Percentiles rank a stretch among this genome's conserved stretches.
Conservation (phyloP, 2,113 vertebrate species). For the Pionites leucogaster region DNA sequence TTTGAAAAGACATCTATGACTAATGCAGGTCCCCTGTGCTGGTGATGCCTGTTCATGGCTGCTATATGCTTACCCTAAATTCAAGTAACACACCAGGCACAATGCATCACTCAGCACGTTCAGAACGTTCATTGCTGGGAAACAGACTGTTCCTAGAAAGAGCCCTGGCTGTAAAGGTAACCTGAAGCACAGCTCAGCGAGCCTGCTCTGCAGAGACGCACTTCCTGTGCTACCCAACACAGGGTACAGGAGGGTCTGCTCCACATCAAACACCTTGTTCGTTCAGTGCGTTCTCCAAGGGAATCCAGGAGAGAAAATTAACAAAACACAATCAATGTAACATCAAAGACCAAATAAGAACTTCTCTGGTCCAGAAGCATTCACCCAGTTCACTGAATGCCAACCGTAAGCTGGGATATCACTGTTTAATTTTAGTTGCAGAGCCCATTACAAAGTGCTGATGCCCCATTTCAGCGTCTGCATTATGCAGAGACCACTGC, state of each 20-base stretch:
- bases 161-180: neutral
- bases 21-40: neutral
- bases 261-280: neutral
- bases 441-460: constrained; percentile 44
- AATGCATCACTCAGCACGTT: accelerated
- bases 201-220: neutral
- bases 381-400: neutral
- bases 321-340: accelerated
- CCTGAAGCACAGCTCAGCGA: neutral
- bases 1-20: neutral
- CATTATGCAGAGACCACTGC: constrained; percentile 11
- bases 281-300: accelerated
- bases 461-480: neutral
- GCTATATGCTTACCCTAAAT: neutral
- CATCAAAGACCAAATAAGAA: neutral
- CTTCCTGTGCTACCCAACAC: accelerated
- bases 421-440: constrained; percentile 6
- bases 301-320: neutral
- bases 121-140: neutral
- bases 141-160: neutral
- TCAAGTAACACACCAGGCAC: neutral
- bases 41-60: neutral
- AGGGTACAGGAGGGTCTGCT: accelerated
- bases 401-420: neutral
- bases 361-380: neutral